phyloP scores from a whole-genome alignment of 2,113 vertebrate genomes.

The Anoplopoma fimbria region DNA sequence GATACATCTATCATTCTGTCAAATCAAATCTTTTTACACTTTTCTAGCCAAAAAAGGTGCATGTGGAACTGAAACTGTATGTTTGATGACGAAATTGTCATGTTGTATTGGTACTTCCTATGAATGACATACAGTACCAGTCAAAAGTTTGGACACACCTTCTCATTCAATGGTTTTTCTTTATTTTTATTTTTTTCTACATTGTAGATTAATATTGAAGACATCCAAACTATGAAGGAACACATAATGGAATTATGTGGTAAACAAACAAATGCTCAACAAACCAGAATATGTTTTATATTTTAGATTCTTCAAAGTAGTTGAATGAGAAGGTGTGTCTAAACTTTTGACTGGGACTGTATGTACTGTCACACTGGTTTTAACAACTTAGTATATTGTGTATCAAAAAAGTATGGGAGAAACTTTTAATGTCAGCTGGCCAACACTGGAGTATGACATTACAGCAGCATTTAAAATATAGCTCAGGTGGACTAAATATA shows the following conservation, averaged over 20 bases:
- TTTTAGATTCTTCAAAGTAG: too few species aligned
- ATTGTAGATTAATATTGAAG: too few species aligned
- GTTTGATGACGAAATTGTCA: not conserved
- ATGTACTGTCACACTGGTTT: too few species aligned
- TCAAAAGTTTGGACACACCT: too few species aligned
- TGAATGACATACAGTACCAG: not conserved
- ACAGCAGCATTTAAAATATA: not conserved
- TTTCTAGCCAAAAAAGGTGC: not conserved
- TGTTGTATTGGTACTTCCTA: not conserved
- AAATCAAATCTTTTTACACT: not conserved
- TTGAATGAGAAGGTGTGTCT: too few species aligned
- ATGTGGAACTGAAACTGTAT: not conserved
- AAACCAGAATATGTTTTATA: too few species aligned
- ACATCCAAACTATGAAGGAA: too few species aligned
- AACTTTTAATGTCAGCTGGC: not conserved
- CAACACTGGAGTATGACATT: not conserved
- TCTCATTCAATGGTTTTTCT: too few species aligned
- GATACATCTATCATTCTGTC: not conserved
- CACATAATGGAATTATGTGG: too few species aligned
- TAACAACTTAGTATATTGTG: not conserved
- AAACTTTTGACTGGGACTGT: too few species aligned
- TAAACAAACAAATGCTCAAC: too few species aligned
- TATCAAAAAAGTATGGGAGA: not conserved
- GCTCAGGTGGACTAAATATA: not conserved
- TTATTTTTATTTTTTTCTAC: too few species aligned